Base-by-base conservation (phyloP, 2,797 vertebrate species). In the Poecilia velifera region DNA sequence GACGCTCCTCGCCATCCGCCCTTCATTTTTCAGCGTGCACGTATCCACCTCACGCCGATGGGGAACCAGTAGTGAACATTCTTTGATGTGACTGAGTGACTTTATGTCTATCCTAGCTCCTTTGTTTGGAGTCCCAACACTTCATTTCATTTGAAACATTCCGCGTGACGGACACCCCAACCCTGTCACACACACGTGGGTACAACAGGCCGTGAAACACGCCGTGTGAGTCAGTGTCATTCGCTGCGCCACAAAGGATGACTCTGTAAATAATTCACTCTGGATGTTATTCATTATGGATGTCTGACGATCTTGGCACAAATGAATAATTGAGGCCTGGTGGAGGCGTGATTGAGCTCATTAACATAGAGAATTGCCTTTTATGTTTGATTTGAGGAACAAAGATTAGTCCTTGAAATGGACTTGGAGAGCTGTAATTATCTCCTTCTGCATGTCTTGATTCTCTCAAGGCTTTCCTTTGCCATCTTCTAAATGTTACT, bases 201-300 rank as follows among this genome's bases (percentile, higher is more conserved):
- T 45, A 68, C 71, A 80, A 16, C 41, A 64, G 55, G 55, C 75
- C 73, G 41, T 73, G 80, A 86, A 70, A 90, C 83, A 80, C 82
- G 51, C 77, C 16, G 57, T 20, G 68, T 85, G 84, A 85, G 64
- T 91, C 85, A 43, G 84, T 89, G 91, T 88, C 89, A 88, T 85
- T 83, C 83, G 1, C 75, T 59, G 82, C 79, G 82, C 87, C 57
- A 72, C 53, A 72, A 79, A 82, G 82, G 76, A 90, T 83, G 89
- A 84, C 84, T 82, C 79, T 55, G 78, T 93, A 84, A 93, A 94
- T 95, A 92, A 93, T 94, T 92, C 76, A 93, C 81, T 43, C 86
- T 87, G 89, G 81, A 87, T 88, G 85, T 78, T 85, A 89, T 94
- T 89, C 86, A 92, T 94, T 90, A 94, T 93, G 82, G 53, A 93